These are phyloP conservation scores for Rhyacichthys aspro DNA, from an alignment of 2,797 vertebrate species.

Conservation along the genomic window DNA sequence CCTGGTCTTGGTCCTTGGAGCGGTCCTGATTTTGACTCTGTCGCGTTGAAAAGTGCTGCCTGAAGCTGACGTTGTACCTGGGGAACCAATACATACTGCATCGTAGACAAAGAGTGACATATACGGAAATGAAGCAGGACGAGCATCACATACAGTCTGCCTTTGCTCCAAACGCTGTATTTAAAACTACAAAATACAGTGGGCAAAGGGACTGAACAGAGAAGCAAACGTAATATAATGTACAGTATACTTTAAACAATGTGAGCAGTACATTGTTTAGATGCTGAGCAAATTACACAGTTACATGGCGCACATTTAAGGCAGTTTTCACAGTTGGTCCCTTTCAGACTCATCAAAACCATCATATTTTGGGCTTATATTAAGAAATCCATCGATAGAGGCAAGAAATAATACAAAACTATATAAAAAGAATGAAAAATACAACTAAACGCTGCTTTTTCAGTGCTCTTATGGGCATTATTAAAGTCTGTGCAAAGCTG, in stretches of 20 bases:
- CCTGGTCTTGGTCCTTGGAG: constrained; percentile 30
- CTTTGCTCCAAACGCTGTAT: constrained; percentile 42
- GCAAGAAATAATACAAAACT: no score
- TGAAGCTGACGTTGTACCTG: constrained; percentile 98
- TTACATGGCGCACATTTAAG: constrained; percentile 23
- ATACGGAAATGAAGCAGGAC: constrained; percentile 64
- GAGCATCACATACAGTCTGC: constrained; percentile 59
- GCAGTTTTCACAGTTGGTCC: constrained; percentile 5
- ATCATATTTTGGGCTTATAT: no score
- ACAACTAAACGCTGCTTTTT: no score
- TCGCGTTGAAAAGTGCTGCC: constrained; percentile 87
- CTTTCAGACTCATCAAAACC: background rate
- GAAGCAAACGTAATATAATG: constrained; percentile 42
- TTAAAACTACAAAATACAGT: constrained; percentile 8
- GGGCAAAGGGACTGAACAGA: constrained; percentile 59
- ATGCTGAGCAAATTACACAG: constrained; percentile 12
- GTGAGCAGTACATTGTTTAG: constrained; percentile 52
- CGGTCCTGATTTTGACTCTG: constrained; percentile 83
- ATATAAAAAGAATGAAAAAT: no score
- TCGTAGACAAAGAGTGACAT: constrained; percentile 73
- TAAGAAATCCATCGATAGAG: no score
- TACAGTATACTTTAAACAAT: constrained; percentile 46
- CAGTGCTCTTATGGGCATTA: no score
- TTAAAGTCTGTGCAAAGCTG: no score
- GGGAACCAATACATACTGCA: constrained; percentile 76